Evolutionary conservation across 2,888 invertebrate genomes (phyloP), one percentile per base, ranked within the genome.

Genomic region (Drosophila pegasa): DNA sequence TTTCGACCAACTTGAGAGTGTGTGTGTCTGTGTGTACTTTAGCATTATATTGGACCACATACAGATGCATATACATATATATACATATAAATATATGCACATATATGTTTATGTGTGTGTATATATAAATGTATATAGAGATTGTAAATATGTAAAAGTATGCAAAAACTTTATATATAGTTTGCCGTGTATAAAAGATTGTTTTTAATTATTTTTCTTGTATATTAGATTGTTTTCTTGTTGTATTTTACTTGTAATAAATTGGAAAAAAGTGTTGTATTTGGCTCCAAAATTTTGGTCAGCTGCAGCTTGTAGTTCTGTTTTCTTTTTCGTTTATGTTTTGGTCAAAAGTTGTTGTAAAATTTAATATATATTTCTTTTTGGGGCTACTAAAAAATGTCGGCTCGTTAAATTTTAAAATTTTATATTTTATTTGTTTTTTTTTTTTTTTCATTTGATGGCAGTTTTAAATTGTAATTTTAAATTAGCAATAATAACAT

Each of bases 401-500:
- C 29, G 31, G 35, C 35, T 58, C 61, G 40, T 65, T 47, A 64
- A 5, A 16, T 57, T 45, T 38, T 1, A 8, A 14, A 54, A 12
- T 27, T 22, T 67, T 25, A 6, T n/a, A 25, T 43, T 22, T 22
- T 22, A 7, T 22, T 43, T 25, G 25, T 25, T 25, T 25, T 25
- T 25, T 3, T 25, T 4, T 25, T 41, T 22, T 25, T 2, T 25
- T 37, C n/a, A 63, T 54, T 63, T 61, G 70, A 77, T 87, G 87
- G 83, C 87, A 87, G 83, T 87, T 87, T 45, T 41, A 41, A 60
- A 50, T 58, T 52, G 38, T 58, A 59, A 67, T 79, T 75, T 64
- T 58, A 63, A 76, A 77, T 68, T 77, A 66, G 71, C 78, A 80
- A 74, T 74, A 71, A 74, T 71, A 77, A 74, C 78, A 58, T 51